Base-by-base conservation (phyloP, 2,888 invertebrate species). In the Muscina levida region DNA sequence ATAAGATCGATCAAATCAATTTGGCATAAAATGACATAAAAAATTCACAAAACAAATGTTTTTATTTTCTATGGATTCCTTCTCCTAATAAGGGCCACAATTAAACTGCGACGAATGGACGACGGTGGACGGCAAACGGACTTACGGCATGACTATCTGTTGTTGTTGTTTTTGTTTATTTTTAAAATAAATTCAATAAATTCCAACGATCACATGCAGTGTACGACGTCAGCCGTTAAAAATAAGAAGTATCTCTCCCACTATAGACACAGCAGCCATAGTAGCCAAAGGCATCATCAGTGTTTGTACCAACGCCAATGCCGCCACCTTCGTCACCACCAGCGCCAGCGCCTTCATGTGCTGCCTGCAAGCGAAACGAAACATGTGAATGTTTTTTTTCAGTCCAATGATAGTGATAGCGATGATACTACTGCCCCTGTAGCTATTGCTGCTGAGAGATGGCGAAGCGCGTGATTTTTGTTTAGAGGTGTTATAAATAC, bases 201-300 rank as follows among this genome's bases (percentile, higher is more conserved):
- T 78, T 77, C 74, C 67, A 77, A 77, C 62, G 77, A 77, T 81
- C 81, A 81, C 81, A 81, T 78, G 77, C 81, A 72, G 72, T 68
- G 77, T 57, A 72, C 56, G 62, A 81, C 77, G 81, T 81, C 77
- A 81, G 67, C 37, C 48, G 17, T 72, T 74, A 37, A 53, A 77
- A 72, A 76, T 71, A 70, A 65, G 53, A 59, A 31, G 11, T 15
- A 22, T 39, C 62, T 62, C 62, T 62, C 62, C 62, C 62, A 62
- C 62, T 42, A 53, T 26, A 70, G 17, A 31, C 53, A 26, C 46
- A 56, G 51, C 51, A 15, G 26, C 22, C 8, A 53, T 22, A n/a
- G 11, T 6, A 15, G 31, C 15, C 44, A n/a, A 44, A 17, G 15
- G 42, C 42, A 22, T 39, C 19, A 22, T 39, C 11, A 42, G 68